Conservation (phyloP, 1,140 invertebrate species). For the Drosophila ironensis region DNA sequence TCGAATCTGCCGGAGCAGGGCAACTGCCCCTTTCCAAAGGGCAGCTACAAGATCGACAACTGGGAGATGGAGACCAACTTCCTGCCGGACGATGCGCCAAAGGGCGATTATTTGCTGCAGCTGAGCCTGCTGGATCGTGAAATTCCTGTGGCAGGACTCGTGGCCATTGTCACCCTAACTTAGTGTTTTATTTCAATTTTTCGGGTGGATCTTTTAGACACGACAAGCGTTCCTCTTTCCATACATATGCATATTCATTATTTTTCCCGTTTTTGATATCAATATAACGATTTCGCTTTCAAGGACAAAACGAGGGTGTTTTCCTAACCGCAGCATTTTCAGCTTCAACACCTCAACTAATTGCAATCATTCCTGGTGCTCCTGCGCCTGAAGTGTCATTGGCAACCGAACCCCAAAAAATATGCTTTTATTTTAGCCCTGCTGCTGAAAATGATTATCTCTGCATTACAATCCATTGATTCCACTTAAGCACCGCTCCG, state of each 20-base stretch:
- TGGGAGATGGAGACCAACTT: constrained; percentile 66
- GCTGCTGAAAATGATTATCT: constrained; percentile 70
- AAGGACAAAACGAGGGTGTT: constrained; percentile 30
- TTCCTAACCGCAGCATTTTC: constrained; percentile 38
- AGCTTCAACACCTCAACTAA: constrained; percentile 77
- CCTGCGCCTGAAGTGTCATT: constrained; percentile 38
- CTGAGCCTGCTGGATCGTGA: constrained; percentile 42
- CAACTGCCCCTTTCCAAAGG: constrained; percentile 59
- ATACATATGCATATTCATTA: background rate
- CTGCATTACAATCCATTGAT: constrained; percentile 78
- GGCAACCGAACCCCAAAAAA: constrained; percentile 48
- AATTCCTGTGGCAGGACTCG: constrained; percentile 35
- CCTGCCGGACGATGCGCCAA: constrained; percentile 57
- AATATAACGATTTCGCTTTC: constrained; percentile 58
- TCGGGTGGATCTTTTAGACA: constrained; percentile 59
- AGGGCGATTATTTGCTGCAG: constrained; percentile 51
- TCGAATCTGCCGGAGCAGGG: constrained; percentile 56
- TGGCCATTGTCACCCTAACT: constrained; percentile 48
- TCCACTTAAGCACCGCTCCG: constrained; percentile 78
- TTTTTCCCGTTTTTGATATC: constrained; percentile 1
- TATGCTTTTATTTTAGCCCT: background rate
- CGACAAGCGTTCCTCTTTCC: constrained; percentile 32
- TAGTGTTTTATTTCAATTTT: constrained; percentile 17
- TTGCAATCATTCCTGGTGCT: constrained; percentile 55
- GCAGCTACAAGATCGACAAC: constrained; percentile 52